Evolutionary conservation across 2,888 invertebrate species (phyloP), one percentile per base, ranked within the genome.

Genomic region (Heliconius ethilla): DNA sequence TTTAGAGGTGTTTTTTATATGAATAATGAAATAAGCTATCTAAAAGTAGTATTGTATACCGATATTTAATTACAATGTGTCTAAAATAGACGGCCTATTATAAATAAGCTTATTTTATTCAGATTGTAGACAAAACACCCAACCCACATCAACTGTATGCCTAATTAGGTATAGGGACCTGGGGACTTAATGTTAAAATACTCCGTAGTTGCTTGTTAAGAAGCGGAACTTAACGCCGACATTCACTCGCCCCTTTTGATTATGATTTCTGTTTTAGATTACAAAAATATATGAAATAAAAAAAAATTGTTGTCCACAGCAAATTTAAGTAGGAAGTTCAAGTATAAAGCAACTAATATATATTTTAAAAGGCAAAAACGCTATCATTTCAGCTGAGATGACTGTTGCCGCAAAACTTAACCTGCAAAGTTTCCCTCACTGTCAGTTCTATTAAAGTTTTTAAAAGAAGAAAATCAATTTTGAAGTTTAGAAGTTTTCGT

Each of bases 401-500:
- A 55, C 70, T 7, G 33, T 70, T 70, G 55, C 55, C 55, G 72
- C 13, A 72, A 29, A 72, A 33, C 37, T 59, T 59, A 72, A 33
- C 59, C 33, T 55, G 33, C 33, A 72, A 72, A 72, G 55, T 72
- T 72, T 59, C 25, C 55, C n/a, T 72, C 15, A n/a, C 59, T 59
- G 72, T 59, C 72, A 72, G 55, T 25, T 72, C 72, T 59, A 72
- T 72, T 59, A 59, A 59, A 59, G 72, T 72, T 72, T 51, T 59
- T 72, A 59, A 72, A 59, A 59, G 69, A 72, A 72, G 25, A 72
- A 72, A 72, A 59, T 59, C n/a, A 33, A 72, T 72, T 72, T 72
- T 33, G 59, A 59, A 72, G 55, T 59, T 59, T 33, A 15, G 13
- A 33, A 59, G 13, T 72, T 37, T 59, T 59, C 69, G 25, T 40